Evolutionary conservation across 2,113 vertebrate genomes (phyloP).

Genomic region (Athene cunicularia): DNA sequence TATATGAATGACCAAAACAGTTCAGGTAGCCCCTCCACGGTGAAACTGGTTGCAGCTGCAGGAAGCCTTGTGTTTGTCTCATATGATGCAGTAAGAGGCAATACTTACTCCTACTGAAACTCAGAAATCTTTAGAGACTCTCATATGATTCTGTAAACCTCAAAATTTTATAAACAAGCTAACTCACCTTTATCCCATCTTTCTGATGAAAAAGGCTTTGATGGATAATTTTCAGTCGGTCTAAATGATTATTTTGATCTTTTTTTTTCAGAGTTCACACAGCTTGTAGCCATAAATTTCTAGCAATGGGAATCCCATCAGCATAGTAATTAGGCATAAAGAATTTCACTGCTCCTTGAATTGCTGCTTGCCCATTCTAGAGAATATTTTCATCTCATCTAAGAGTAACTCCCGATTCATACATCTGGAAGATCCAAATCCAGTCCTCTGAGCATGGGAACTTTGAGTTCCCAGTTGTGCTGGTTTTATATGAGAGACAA

Average conservation of each 20-base stretch:
- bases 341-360: not conserved
- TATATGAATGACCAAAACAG: not conserved
- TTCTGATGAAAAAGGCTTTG: not conserved
- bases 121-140: not conserved
- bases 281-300: not conserved
- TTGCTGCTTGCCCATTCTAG: not conserved
- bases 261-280: not conserved
- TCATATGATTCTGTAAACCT: not conserved
- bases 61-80: not conserved
- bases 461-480: not conserved
- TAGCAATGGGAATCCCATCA: not conserved
- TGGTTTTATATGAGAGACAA: not conserved
- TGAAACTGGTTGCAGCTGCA: not conserved
- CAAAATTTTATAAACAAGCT: not conserved
- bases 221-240: not conserved
- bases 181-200: not conserved
- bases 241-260: not conserved
- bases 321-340: not conserved
- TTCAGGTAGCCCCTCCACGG: not conserved
- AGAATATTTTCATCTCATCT: not conserved
- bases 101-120: not conserved
- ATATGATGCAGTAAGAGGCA: not conserved
- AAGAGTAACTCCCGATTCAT: not conserved
- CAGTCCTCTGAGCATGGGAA: not conserved
- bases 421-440: not conserved